Evolutionary conservation across 2,888 invertebrate genomes (phyloP).

Genomic region (Drosophila helvetica): DNA sequence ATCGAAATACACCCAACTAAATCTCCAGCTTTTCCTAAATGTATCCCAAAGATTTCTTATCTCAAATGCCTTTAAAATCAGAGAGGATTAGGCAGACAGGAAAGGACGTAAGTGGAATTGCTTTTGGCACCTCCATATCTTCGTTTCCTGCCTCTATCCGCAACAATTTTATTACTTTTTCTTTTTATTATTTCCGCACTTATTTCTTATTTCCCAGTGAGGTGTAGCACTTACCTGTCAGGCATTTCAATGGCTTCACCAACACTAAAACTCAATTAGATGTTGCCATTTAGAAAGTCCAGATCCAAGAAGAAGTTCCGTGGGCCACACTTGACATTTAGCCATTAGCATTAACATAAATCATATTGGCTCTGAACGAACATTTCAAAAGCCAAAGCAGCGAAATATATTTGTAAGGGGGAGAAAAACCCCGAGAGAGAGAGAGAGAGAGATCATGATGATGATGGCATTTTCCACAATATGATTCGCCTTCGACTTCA

Average conservation of each 20-base stretch:
- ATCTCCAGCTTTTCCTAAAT: no score
- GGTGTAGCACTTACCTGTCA: background rate
- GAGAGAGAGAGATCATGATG: slow-evolving; percentile 24
- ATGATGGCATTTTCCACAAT: slow-evolving; percentile 33
- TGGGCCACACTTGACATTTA: slow-evolving; percentile 70
- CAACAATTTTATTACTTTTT: background rate
- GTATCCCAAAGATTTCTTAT: background rate
- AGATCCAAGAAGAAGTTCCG: slow-evolving; percentile 42
- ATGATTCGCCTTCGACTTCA: background rate
- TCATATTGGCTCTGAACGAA: slow-evolving; percentile 55
- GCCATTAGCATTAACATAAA: slow-evolving; percentile 75
- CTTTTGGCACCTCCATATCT: background rate
- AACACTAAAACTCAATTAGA: slow-evolving; percentile 40
- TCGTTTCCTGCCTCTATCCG: background rate
- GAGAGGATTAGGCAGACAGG: no score
- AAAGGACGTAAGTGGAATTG: background rate
- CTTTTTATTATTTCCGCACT: slow-evolving; percentile 12
- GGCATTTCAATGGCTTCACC: background rate
- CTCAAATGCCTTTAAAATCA: background rate
- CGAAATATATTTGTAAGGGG: background rate
- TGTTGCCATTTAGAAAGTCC: slow-evolving; percentile 38
- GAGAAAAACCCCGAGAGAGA: slow-evolving; percentile 19
- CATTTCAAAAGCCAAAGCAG: slow-evolving; percentile 41
- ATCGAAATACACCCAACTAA: no score
- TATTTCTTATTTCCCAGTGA: background rate